phyloP scores from a whole-genome alignment of 35 echinoderm and acorn worm species.

The Eucidaris tribuloides region DNA sequence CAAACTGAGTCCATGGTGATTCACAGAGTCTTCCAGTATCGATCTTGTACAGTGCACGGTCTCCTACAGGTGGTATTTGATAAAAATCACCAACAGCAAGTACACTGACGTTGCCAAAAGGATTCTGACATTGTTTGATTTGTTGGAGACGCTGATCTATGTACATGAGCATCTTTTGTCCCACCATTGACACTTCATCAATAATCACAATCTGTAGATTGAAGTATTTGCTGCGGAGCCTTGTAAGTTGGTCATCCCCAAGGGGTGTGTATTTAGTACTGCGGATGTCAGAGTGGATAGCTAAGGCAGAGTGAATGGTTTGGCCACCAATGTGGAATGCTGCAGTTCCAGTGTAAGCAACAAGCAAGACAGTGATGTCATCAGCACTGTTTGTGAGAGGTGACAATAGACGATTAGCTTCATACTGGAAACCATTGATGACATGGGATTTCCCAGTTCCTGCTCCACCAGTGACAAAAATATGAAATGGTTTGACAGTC shows the following conservation, averaged over 20 bases:
- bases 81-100: conserved; percentile 19
- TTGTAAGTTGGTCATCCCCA: conserved; percentile 46
- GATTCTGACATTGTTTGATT: conserved; percentile 4
- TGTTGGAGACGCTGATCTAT: conserved; percentile 46
- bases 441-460: conserved; percentile 66
- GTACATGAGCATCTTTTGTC: conserved; percentile 1
- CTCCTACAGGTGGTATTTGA: conserved; percentile 11
- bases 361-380: conserved; percentile 36
- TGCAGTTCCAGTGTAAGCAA: conserved; percentile 58
- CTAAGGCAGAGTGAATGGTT: conserved; percentile 68
- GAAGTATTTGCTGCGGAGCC: neutral
- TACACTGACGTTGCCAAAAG: conserved; percentile 63
- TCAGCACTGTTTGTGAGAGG: conserved; percentile 2
- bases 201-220: conserved; percentile 75
- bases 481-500: conserved; percentile 65
- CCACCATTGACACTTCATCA: conserved; percentile 82
- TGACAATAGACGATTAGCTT: conserved; percentile 35
- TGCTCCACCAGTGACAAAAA: conserved; percentile 76
- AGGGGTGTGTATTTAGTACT: conserved; percentile 55
- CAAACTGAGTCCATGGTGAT: conserved; percentile 19
- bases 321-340: conserved; percentile 63
- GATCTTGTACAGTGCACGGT: conserved; percentile 9
- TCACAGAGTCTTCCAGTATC: conserved; percentile 5
- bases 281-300: conserved; percentile 23
- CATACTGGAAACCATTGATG: conserved; percentile 58